Percentiles rank a stretch among this genome's conserved stretches.
Evolutionary conservation across 2,113 vertebrate genomes (phyloP).

Genomic region (Cariama cristata): DNA sequence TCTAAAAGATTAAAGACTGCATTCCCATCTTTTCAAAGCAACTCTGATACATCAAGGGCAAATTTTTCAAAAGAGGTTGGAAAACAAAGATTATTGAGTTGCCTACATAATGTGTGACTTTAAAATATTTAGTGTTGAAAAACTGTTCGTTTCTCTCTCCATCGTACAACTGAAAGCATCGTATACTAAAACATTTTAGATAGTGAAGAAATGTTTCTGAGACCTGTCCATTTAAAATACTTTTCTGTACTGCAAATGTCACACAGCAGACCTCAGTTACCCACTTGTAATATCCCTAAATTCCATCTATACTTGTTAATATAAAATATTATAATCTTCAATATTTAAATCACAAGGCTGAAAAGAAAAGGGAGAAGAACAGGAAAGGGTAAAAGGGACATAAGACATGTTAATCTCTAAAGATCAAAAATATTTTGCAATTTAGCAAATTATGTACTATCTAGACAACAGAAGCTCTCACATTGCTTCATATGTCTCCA

Average conservation of each 20-base stretch:
- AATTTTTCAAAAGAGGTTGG: background rate
- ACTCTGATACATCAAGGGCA: slow-evolving; percentile 11
- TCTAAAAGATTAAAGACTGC: background rate
- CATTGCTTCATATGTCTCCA: background rate
- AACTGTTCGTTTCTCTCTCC: background rate
- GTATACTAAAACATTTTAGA: background rate
- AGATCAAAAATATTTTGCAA: background rate
- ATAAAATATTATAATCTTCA: background rate
- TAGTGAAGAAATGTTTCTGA: background rate
- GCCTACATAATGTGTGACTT: background rate
- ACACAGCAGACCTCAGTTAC: background rate
- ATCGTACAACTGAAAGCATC: background rate
- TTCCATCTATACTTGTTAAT: background rate
- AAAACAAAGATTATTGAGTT: slow-evolving; percentile 18
- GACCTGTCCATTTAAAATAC: background rate
- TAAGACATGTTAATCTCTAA: background rate
- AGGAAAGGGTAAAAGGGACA: background rate
- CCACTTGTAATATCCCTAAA: background rate
- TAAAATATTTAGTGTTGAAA: slow-evolving; percentile 27
- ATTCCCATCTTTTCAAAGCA: background rate
- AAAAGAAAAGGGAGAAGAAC: background rate
- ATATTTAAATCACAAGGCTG: background rate
- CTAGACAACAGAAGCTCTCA: background rate
- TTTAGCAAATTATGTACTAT: background rate
- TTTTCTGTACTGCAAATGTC: background rate